Percentiles rank a stretch among this genome's conserved stretches.
Evolutionary conservation across 1,140 invertebrate genomes (phyloP).

Genomic region (Trichonephila clavipes): DNA sequence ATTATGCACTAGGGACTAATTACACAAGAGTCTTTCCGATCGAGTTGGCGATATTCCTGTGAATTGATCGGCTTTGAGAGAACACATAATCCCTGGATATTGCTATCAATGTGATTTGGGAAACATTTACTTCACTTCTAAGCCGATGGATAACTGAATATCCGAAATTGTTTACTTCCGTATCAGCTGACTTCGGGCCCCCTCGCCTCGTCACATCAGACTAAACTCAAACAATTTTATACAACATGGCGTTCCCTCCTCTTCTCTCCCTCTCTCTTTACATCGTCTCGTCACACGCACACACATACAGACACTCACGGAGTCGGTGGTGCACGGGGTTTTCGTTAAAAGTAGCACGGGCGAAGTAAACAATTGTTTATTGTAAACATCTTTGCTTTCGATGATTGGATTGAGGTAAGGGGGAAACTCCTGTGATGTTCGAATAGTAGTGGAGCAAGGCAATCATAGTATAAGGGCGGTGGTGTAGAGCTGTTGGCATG

Average conservation of each 20-base stretch:
- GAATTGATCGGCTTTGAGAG: constrained; percentile 67
- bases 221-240: constrained; percentile 77
- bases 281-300: constrained; percentile 75
- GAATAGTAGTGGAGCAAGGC: not conserved
- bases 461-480: constrained; percentile 35
- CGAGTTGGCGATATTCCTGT: constrained; percentile 73
- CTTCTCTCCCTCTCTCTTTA: constrained; percentile 69
- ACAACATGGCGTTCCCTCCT: constrained; percentile 77
- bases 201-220: constrained; percentile 73
- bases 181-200: constrained; percentile 75
- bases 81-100: constrained; percentile 52
- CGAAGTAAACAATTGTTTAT: constrained; percentile 77
- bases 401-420: constrained; percentile 72
- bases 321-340: constrained; percentile 76
- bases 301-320: constrained; percentile 71
- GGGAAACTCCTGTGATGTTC: constrained; percentile 33
- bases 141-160: constrained; percentile 34
- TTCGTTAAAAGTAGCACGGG: constrained; percentile 77
- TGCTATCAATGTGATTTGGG: not conserved
- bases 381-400: constrained; percentile 77
- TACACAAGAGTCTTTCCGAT: constrained; percentile 70
- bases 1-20: constrained; percentile 76
- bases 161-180: constrained; percentile 76
- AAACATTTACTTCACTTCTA: constrained; percentile 16
- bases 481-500: constrained; percentile 68